Evolutionary conservation across 2,797 vertebrate species (phyloP), one percentile per base, ranked within the genome.

Genomic region (Peromyscus nudipes): DNA sequence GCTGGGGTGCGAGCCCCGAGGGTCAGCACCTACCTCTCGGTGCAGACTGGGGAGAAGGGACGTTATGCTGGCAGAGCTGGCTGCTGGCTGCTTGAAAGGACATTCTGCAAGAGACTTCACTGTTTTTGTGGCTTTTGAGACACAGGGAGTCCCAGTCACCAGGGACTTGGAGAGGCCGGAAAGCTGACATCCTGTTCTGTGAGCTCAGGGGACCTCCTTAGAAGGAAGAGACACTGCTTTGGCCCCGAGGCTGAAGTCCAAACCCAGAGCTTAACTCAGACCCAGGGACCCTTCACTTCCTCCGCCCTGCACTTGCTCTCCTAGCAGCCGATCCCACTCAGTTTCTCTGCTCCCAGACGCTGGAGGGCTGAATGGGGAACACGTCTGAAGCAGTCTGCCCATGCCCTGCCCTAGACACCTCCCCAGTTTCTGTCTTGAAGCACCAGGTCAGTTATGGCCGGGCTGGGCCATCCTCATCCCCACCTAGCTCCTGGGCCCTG

Each of bases 1-100:
- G 49, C 97, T 83, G 29, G 97, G 81, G 0, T 34, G 55, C 64
- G 97, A 94, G 95, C 96, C 97, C 95, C 83, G 0, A 82, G 86
- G 89, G 96, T 92, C 65, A 86, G 93, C 95, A 65, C 62, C 37
- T 79, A 80, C 90, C 49, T 40, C 40, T 31, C 57, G 71, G 67
- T 76, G n/a, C 96, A 96, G 95, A 27, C 0, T 86, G 94, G 37
- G 40, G 19, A 79, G 77, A 46, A 92, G 81, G 85, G 90, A 93
- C 80, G 34, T 86, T 95, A 80, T 52, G 67, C 92, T 49, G 29
- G 71, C 79, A 96, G 52, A 81, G 7, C 17, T 37, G 29, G 4
- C 2, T 76, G 0, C 55, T 0, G 75, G 8, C 2, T 23, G 8
- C 23, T 0, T 31, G 64, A 83, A 96, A 80, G 64, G 93, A 77